A percentile compares a stretch with the other conserved stretches of the same genome.
These are phyloP conservation scores for Pelmatolapia mariae DNA, from an alignment of 2,113 vertebrate species.

Conservation along the genomic window DNA sequence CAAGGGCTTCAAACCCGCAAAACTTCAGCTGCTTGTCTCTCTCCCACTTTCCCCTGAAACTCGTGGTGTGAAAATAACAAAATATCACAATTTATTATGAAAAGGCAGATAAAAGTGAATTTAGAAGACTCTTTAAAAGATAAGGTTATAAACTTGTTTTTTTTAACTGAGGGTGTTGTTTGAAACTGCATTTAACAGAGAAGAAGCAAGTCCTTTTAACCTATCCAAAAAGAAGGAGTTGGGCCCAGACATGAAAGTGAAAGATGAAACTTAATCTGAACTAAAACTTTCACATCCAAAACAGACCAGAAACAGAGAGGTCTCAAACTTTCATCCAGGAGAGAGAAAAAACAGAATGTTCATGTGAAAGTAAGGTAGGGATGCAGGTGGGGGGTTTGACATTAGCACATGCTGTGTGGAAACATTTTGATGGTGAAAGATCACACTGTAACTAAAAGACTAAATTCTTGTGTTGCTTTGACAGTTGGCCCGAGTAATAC, in stretches of 20 bases:
- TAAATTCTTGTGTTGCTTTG: accelerated
- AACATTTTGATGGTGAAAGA: background rate
- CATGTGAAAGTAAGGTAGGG: slow-evolving; percentile 32
- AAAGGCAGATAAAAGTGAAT: background rate
- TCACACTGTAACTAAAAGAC: accelerated
- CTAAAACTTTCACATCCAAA: slow-evolving; percentile 45
- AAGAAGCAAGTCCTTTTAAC: background rate
- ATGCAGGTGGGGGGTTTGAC: slow-evolving; percentile 4
- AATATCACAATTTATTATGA: background rate
- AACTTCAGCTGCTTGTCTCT: background rate
- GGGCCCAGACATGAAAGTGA: slow-evolving; percentile 24
- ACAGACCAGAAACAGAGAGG: slow-evolving; percentile 43
- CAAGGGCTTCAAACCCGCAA: background rate
- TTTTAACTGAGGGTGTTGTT: background rate
- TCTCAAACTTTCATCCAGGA: slow-evolving; percentile 5
- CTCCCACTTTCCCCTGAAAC: slow-evolving; percentile 23
- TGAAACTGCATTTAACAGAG: background rate
- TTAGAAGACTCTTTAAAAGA: background rate
- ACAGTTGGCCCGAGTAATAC: background rate
- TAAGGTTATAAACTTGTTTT: background rate
- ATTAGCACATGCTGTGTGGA: background rate
- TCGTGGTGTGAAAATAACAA: background rate
- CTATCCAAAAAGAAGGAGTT: background rate
- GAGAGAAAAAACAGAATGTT: background rate
- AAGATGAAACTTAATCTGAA: slow-evolving; percentile 36